Evolutionary conservation across 2,113 vertebrate genomes (phyloP).

Genomic region (Lycocorax pyrrhopterus): DNA sequence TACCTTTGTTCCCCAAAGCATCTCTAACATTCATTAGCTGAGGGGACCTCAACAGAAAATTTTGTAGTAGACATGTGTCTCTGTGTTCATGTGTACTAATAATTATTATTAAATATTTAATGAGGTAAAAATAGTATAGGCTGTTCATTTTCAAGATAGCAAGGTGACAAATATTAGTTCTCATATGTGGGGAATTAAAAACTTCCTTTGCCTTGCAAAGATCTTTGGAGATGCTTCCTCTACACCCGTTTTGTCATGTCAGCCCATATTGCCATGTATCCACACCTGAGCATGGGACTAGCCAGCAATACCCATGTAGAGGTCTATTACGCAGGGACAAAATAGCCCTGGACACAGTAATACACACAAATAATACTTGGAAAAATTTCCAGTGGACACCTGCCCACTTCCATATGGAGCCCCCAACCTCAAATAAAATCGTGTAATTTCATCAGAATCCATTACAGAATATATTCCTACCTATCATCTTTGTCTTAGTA

Average conservation of each 20-base stretch:
- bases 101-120: neutral
- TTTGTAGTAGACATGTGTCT: neutral
- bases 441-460: neutral
- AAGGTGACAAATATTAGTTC: neutral
- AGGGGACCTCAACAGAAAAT: neutral
- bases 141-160: neutral
- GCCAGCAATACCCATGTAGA: neutral
- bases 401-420: neutral
- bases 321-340: neutral
- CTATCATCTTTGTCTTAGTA: neutral
- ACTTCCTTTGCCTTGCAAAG: neutral
- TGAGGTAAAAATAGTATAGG: neutral
- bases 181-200: neutral
- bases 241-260: neutral
- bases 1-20: accelerated
- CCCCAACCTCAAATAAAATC: neutral
- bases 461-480: neutral
- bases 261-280: neutral
- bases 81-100: neutral
- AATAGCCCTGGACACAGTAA: neutral
- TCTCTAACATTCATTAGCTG: neutral
- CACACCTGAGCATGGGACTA: neutral
- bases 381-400: neutral
- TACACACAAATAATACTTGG: neutral
- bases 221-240: neutral